Evolutionary conservation across 2,797 vertebrate species (phyloP).

Genomic region (Xiphophorus birchmanni): DNA sequence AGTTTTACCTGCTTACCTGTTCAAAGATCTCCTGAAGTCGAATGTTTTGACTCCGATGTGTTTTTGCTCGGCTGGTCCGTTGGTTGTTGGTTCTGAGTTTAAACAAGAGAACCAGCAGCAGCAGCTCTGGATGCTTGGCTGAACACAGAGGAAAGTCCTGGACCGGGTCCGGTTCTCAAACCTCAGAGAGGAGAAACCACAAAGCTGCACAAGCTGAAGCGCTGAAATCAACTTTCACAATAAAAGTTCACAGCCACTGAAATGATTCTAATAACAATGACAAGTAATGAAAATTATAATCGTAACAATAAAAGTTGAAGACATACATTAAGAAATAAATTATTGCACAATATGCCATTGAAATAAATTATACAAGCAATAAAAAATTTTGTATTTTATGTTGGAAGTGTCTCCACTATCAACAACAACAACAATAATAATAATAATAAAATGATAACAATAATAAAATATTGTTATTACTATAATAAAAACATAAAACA

Average conservation of each 20-base stretch:
- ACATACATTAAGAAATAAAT: neutral
- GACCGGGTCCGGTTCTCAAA: constrained; percentile 51
- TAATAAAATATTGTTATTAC: no score
- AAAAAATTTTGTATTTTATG: no score
- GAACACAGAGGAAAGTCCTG: constrained; percentile 54
- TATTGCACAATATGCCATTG: neutral
- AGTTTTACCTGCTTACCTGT: constrained; percentile 28
- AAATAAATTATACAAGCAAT: no score
- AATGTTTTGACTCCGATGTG: constrained; percentile 24
- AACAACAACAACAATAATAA: no score
- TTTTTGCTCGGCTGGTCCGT: neutral
- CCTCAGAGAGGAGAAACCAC: constrained; percentile 16
- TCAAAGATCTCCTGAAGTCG: constrained; percentile 8
- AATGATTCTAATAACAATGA: neutral
- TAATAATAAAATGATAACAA: no score
- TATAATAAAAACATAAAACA: no score
- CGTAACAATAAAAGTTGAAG: neutral
- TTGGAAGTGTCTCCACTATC: no score
- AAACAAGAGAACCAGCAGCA: constrained; percentile 29
- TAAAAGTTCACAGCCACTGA: constrained; percentile 33
- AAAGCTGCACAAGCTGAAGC: constrained; percentile 7
- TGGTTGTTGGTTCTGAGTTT: constrained; percentile 12
- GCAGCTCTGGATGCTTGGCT: constrained; percentile 41
- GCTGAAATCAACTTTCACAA: constrained; percentile 41
- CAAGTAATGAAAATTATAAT: neutral